Conservation (phyloP, 2,888 invertebrate species). For the Drosophila affinis region DNA sequence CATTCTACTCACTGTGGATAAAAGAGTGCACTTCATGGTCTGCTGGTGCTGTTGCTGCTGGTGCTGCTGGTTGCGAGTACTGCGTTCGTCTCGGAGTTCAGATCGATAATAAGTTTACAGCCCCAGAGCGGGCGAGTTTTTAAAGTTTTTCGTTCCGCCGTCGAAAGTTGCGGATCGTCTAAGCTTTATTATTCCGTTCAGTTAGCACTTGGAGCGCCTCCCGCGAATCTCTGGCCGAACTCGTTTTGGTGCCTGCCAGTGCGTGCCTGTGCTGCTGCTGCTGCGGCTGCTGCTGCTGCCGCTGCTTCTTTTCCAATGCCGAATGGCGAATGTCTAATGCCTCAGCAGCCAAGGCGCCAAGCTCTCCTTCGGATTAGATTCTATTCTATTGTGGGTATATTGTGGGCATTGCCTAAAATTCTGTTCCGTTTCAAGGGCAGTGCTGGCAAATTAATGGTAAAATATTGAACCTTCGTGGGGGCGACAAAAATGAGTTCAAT, state of each 20-base stretch:
- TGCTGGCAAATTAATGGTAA: slow-evolving; percentile 4
- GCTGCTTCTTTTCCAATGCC: no score
- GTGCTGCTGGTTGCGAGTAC: slow-evolving; percentile 29
- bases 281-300: no score
- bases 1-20: slow-evolving; percentile 66
- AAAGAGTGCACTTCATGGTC: slow-evolving; percentile 69
- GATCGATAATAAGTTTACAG: slow-evolving; percentile 68
- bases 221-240: slow-evolving; percentile 48
- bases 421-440: background rate
- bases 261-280: slow-evolving; percentile 24
- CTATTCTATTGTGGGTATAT: no score
- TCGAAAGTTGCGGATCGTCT: slow-evolving; percentile 36
- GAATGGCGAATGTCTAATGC: no score
- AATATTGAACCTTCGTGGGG: slow-evolving; percentile 7
- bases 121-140: slow-evolving; percentile 56
- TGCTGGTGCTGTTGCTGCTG: slow-evolving; percentile 10
- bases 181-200: slow-evolving; percentile 62
- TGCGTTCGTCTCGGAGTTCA: slow-evolving; percentile 62
- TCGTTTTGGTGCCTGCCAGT: slow-evolving; percentile 56
- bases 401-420: no score
- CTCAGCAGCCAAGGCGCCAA: slow-evolving; percentile 8
- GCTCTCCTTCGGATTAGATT: slow-evolving; percentile 38
- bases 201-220: slow-evolving; percentile 67
- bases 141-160: slow-evolving; percentile 58
- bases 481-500: slow-evolving; percentile 14